Percentiles rank a stretch among this genome's conserved stretches.
Conservation (phyloP, 2,797 vertebrate genomes). For the Lerista edwardsae region DNA sequence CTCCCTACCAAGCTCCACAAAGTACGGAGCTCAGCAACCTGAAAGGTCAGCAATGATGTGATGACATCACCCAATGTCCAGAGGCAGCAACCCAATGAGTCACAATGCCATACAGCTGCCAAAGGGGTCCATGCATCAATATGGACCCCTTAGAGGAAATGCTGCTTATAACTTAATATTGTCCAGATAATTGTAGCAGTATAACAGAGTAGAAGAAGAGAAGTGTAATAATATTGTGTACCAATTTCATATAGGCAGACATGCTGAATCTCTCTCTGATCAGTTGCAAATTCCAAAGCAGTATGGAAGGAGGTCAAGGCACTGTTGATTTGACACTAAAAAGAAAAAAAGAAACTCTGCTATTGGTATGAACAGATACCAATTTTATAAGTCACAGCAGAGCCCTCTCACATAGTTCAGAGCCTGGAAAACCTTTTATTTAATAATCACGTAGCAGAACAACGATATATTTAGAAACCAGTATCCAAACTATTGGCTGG, state of each 20-base stretch:
- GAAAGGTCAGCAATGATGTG: too few relatives aligned
- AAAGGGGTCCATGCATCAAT: too few relatives aligned
- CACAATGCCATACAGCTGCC: too few relatives aligned
- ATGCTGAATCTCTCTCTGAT: slow-evolving; percentile 98
- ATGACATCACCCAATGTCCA: too few relatives aligned
- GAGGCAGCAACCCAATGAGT: too few relatives aligned
- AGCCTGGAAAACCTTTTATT: background rate
- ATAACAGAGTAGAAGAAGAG: background rate
- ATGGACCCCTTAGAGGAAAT: too few relatives aligned
- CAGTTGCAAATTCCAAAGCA: slow-evolving; percentile 92
- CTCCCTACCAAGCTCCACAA: too few relatives aligned
- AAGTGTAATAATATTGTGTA: slow-evolving; percentile 65
- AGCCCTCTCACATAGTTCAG: background rate
- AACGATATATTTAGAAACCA: background rate
- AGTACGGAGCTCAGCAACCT: too few relatives aligned
- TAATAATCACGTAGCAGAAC: background rate
- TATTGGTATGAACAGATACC: background rate
- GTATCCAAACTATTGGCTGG: background rate
- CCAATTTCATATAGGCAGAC: slow-evolving; percentile 99
- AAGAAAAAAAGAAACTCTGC: slow-evolving; percentile 44
- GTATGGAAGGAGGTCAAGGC: slow-evolving; percentile 94
- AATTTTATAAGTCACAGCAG: background rate
- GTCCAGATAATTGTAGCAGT: background rate
- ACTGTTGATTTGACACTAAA: slow-evolving; percentile 94
- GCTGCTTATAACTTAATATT: background rate